Base-by-base conservation (phyloP, 1,140 invertebrate species). In the Panagrolaimus sp. region DNA sequence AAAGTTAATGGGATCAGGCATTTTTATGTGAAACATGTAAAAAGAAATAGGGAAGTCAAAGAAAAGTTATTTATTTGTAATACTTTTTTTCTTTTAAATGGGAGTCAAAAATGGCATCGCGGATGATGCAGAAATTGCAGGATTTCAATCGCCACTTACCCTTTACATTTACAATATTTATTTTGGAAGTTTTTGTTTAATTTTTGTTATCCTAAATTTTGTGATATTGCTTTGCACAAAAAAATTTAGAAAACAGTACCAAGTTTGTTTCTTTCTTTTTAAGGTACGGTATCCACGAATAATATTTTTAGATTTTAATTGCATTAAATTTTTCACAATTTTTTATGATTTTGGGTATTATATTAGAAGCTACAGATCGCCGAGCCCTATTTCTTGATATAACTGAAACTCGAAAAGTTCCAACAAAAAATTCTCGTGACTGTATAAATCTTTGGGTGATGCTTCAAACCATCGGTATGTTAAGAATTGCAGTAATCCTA, bases 131-230 rank as follows among this genome's bases (percentile, higher is more conserved):
- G 31, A 38, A 38, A 38, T 38, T 38, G 31, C 31, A 38, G 31
- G 31, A 38, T 38, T 38, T 7, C 31, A 38, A 7, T 38, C 31
- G 7, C 31, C 31, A 2, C 31, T 38, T 2, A 38, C 2, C 7
- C 31, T 38, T 7, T 57, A 57, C 27, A 27, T 57, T 57, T 57
- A 25, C 4, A 57, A 57, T 57, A 57, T 57, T 57, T 57, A 57
- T 8, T 20, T 57, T 25, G 51, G 20, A 27, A 57, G 51, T 27
- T 25, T 57, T 27, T n/a, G 51, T 25, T 20, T 13, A 0, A 27
- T 27, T 5, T 25, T 57, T 27, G 27, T 27, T 57, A 25, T 57
- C 9, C 8, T 57, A 9, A 57, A 57, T 57, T 57, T 57, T 20
- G 4, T n/a, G 0, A 27, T 57, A 0, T 57, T 57, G n/a, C 4